Base-by-base conservation (phyloP, 2,797 vertebrate species). In the Protosalanx chinensis region DNA sequence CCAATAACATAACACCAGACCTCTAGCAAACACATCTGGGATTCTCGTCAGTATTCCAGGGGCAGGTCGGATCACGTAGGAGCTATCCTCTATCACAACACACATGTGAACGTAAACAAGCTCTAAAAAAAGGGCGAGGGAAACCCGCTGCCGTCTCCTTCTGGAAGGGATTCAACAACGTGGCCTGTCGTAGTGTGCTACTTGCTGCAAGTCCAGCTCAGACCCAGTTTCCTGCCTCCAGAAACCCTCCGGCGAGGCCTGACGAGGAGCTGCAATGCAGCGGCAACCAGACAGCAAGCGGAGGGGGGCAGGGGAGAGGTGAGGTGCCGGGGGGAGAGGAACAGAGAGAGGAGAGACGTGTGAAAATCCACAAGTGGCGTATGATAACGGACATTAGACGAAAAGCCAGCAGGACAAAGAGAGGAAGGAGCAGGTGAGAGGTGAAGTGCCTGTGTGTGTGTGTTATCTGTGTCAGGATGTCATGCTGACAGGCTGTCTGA, bases 231-330 rank as follows among this genome's bases (percentile, higher is more conserved):
- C 56, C 68, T 79, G 62, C 67, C 71, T 81, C 67, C 58, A 46
- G 68, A 84, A 72, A 27, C 23, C 35, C 76, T 72, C 74, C 62
- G 32, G 71, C 80, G 56, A 82, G 81, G 58, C 62, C 72, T 78
- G 51, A 80, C 74, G 74, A 80, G 68, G 76, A 84, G 73, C 87
- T 88, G 88, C 89, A 91, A 84, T 90, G 86, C 85, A 84, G 87
- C 15, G 65, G 70, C 74, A 73, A 71, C 77, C 79, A 78, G 72
- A 79, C 30, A 41, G 73, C 13, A 15, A 49, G 4, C 1, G 23
- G 20, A 18, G 37, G 41, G 30, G 1, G 15, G 37, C 29, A 13
- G 30, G 20, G n/a, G 69, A 3, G 16, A 6, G 33, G 32, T 27
- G 23, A 27, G 23, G 23, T 27, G 23, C 23, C 23, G 23, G 23